Percentiles rank a stretch among this genome's conserved stretches.
Evolutionary conservation across 2,888 invertebrate species (phyloP).

Genomic region (Altica lythri): DNA sequence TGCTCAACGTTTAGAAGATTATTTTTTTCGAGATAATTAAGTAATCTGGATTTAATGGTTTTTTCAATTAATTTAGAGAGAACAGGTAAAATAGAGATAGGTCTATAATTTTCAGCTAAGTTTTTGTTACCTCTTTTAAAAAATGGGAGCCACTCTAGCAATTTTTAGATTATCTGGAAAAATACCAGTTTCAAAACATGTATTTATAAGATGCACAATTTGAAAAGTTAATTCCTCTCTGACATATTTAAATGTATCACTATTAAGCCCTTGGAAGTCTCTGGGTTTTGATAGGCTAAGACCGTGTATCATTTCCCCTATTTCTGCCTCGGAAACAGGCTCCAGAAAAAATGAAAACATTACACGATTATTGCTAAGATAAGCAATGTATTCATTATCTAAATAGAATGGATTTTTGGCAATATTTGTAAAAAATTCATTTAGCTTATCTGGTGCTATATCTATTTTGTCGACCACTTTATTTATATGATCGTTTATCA

Average conservation of each 20-base stretch:
- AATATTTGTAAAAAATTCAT: not conserved
- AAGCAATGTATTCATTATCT: too few species aligned
- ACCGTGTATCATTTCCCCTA: not conserved
- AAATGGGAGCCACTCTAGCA: too few species aligned
- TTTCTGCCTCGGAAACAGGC: not conserved
- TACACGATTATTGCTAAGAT: not conserved
- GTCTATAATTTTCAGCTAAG: too few species aligned
- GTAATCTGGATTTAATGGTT: too few species aligned
- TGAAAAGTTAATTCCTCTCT: not conserved
- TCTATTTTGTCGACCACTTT: not conserved
- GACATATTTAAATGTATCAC: not conserved
- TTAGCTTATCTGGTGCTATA: not conserved
- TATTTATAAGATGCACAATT: too few species aligned
- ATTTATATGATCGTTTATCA: not conserved
- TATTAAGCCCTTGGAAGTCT: not conserved
- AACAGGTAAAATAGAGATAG: too few species aligned
- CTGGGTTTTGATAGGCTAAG: not conserved
- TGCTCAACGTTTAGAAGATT: not conserved
- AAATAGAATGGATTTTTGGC: not conserved
- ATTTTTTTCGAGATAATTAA: not conserved
- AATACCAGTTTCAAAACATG: too few species aligned
- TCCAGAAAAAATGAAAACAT: not conserved
- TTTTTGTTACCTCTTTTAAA: too few species aligned
- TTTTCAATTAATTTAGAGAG: too few species aligned
- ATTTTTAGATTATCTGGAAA: too few species aligned